Base-by-base conservation (phyloP, 92 coral and sea anemone genomes). In the Bergia puertoricense region DNA sequence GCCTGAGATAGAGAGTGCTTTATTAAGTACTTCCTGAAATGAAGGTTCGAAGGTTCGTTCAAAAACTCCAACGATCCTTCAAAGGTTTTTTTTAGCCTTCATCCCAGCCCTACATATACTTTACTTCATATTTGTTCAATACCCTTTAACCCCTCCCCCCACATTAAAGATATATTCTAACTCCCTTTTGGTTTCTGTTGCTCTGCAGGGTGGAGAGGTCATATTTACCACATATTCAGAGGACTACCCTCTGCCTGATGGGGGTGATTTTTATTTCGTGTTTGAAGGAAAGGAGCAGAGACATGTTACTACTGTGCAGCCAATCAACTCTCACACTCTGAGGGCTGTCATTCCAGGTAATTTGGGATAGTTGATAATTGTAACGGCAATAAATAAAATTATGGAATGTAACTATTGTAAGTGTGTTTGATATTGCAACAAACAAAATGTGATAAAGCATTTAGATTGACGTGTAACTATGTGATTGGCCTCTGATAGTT, bases 241-340 rank as follows among this genome's bases (percentile, higher is more conserved):
- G 85, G 98, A 93, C 23, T 95, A 82, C 48, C 98, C 98, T 9
- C 88, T 95, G 45, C 98, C 98, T 42, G 93, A 92, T 48, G 86
- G 83, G 46, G 93, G 93, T 18, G 96, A 95, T n/a, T 95, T 95
- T 80, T 95, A 88, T 74, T 74, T 95, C 45, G 94, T 93, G 78
- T 95, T 95, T 92, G 96, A 92, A 48, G 98, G 98, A n/a, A 90
- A 90, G 22, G 85, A 76, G 8, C 96, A 95, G 85, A 88, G 96
- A 5, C 98, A 95, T 86, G 96, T 95, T n/a, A 95, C 98, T 11
- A 89, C 94, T 37, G 94, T 94, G 3, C 96, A 93, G 54, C 96
- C 89, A 77, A 88, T 93, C 56, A 95, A 95, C 86, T 46, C 85
- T 80, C 90, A 91, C 88, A 93, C 98, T 30, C 88, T 95, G 22